These are phyloP conservation scores for Theristicus caerulescens DNA, from an alignment of 2,113 vertebrate genomes.

Conservation along the genomic window DNA sequence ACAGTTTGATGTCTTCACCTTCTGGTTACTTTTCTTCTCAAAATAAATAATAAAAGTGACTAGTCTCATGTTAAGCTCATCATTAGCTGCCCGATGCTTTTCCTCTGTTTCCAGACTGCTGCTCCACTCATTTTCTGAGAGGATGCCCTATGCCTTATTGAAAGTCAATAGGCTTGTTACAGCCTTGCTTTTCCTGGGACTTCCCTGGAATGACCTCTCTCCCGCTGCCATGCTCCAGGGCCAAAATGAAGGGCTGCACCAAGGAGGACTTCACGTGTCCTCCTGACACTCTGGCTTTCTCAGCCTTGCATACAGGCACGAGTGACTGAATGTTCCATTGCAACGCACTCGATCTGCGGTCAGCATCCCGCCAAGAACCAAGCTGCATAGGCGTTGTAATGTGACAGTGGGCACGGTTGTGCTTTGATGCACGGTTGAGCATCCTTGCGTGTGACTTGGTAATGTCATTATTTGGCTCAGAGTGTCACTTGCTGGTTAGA, in stretches of 20 bases:
- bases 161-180: not conserved
- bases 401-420: not conserved
- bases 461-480: not conserved
- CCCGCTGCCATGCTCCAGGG: not conserved
- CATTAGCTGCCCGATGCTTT: not conserved
- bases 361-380: not conserved
- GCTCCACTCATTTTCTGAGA: not conserved
- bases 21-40: not conserved
- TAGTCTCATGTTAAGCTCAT: not conserved
- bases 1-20: not conserved
- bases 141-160: not conserved
- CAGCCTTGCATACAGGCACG: not conserved
- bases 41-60: not conserved
- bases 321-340: not conserved
- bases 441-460: not conserved
- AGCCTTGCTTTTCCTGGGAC: not conserved
- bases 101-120: not conserved
- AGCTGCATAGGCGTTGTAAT: not conserved
- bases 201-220: not conserved
- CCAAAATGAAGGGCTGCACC: not conserved
- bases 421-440: not conserved
- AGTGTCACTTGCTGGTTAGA: not conserved
- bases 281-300: not conserved
- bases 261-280: not conserved
- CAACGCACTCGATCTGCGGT: not conserved